Conservation (phyloP, 2,113 vertebrate species). For the Girardinichthys multiradiatus region DNA sequence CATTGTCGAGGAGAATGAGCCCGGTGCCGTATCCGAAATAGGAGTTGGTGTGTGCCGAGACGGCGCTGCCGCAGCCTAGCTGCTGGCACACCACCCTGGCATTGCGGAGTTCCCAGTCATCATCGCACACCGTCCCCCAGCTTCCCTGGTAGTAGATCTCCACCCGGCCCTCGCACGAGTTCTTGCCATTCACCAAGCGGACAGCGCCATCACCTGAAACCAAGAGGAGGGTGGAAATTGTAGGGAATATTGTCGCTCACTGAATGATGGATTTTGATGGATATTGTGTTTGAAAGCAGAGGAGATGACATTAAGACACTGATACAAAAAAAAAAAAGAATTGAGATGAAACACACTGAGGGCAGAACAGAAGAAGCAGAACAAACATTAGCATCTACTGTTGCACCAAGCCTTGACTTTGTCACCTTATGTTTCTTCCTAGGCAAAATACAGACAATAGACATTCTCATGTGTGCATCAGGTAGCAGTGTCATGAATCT, state of each 20-base stretch:
- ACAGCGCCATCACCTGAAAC: constrained; percentile 87
- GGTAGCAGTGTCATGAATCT: constrained; percentile 11
- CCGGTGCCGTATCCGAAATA: constrained; percentile 92
- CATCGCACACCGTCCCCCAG: constrained; percentile 97
- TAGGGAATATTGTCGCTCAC: neutral
- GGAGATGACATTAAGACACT: neutral
- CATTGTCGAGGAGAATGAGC: constrained; percentile 91
- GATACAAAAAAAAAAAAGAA: constrained; percentile 18
- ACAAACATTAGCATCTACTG: constrained; percentile 14
- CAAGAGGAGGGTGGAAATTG: constrained; percentile 9
- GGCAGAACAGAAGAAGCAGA: constrained; percentile 2
- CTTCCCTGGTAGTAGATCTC: constrained; percentile 88
- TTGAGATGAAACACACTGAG: constrained; percentile 7
- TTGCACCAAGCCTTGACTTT: constrained; percentile 15
- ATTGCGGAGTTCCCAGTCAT: constrained; percentile 89
- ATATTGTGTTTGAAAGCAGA: neutral
- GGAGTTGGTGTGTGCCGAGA: constrained; percentile 85
- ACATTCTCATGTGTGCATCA: constrained; percentile 56
- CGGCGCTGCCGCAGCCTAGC: constrained; percentile 84
- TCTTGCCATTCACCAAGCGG: constrained; percentile 83
- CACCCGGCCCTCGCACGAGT: constrained; percentile 89
- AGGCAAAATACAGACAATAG: constrained; percentile 54
- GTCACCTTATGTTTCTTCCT: constrained; percentile 21
- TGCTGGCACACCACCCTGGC: constrained; percentile 92
- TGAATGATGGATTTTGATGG: constrained; percentile 6